Conservation (phyloP, 30 jellyfish, hydroid and myxozoan genomes). For the Cassiopea andromeda region DNA sequence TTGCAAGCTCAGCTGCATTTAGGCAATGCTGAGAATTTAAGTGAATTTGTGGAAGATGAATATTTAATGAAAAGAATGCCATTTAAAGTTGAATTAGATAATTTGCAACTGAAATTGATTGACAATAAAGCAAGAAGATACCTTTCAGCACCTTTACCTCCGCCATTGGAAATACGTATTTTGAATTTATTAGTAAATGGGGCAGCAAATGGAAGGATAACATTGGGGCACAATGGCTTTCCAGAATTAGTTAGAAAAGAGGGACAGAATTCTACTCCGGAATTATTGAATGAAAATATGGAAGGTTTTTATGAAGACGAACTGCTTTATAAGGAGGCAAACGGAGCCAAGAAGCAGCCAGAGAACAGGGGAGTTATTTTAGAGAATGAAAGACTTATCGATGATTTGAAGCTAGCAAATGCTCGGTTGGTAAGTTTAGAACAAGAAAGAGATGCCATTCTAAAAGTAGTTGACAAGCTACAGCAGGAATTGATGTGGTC, state of each 20-base stretch:
- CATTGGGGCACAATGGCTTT: conserved; percentile 6
- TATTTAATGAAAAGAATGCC: conserved; percentile 70
- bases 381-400: conserved; percentile 55
- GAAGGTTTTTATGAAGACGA: background rate
- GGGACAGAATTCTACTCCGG: background rate
- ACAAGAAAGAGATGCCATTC: conserved; percentile 85
- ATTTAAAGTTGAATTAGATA: conserved; percentile 64
- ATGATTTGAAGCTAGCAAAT: conserved; percentile 86
- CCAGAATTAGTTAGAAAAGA: background rate
- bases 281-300: background rate
- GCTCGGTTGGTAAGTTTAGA: conserved; percentile 87
- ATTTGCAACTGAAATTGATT: conserved; percentile 58
- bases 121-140: conserved; percentile 95
- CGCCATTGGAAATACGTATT: conserved; percentile 78
- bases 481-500: conserved; percentile 97
- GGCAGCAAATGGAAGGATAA: conserved; percentile 57
- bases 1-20: conserved; percentile 76
- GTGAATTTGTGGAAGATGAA: conserved; percentile 98
- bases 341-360: background rate
- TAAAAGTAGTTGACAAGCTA: conserved; percentile 91
- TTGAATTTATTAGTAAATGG: conserved; percentile 51
- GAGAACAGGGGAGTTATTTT: background rate
- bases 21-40: conserved; percentile 83
- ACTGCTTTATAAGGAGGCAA: background rate
- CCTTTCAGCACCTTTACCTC: conserved; percentile 77